Evolutionary conservation across 2,113 vertebrate species (phyloP), one percentile per base, ranked within the genome.

Genomic region (Pachycephala philippinensis): DNA sequence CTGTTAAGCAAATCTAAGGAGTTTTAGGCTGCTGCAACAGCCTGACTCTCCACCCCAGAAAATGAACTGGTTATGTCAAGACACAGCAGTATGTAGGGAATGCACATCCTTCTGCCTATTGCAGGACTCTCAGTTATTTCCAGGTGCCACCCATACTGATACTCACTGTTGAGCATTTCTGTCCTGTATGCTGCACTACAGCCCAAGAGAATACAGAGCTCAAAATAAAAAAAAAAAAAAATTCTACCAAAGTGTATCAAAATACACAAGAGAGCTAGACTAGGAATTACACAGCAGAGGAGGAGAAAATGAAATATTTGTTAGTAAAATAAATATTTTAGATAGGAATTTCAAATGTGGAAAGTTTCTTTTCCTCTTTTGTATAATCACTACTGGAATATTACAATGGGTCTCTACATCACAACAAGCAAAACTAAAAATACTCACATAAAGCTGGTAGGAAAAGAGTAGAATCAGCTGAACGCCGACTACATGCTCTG

Each of bases 401-500:
- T 82, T 83, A 83, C 7, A 64, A 9, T 20, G 15, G 13, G 30
- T 40, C 15, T 74, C 1, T 45, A 53, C 1, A 7, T 61, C 64
- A 54, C 47, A 92, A 91, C 17, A 76, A 93, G 57, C 44, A 60
- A 63, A 95, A 63, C 8, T 7, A 65, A 44, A 79, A 77, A 4
- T 78, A 98, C 99, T 96, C 98, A 99, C 99, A 35, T 98, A 98
- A 84, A 99, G 97, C 49, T 98, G 98, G 97, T 99, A 99, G 92
- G 98, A 98, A 97, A 99, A 99, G 44, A 99, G 99, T 65, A 99
- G 96, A 84, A 99, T 97, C 71, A 99, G 98, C 78, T 99, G 99
- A 40, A 99, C 80, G 6, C 98, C 98, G 54, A 99, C 97, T 22
- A 99, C 96, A 4, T 99, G 97, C 54, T 99, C 99, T 4, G 96